Base-by-base conservation (phyloP, 2,888 invertebrate genomes). In the Heliconius erato region DNA sequence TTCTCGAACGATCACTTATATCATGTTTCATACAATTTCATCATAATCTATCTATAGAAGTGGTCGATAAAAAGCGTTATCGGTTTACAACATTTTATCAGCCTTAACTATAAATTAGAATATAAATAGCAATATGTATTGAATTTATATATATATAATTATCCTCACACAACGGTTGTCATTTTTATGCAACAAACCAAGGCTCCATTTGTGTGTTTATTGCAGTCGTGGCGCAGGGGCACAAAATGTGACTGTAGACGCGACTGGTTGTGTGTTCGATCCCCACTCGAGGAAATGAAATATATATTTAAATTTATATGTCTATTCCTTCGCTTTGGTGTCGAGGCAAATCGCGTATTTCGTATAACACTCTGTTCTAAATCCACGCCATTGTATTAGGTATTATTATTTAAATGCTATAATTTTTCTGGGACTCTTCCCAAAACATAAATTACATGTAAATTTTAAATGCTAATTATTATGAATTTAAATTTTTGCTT, bases 21-120 rank as follows among this genome's bases (percentile, higher is more conserved):
- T 76, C 63, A 76, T n/a, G 16, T 63, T 40, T 76, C 76, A n/a
- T 14, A 76, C 59, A n/a, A 76, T 59, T 59, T 63, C 35, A 76
- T 63, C 63, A 76, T 63, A 76, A n/a, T 76, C 16, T 63, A 54
- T 19, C 23, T 54, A n/a, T 63, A 26, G 26, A 76, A 76, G 35
- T 63, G 63, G 35, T 76, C 63, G 63, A 63, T 76, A 59, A 76
- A 63, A 63, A 35, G 26, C n/a, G 9, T 72, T 72, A 72, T 72
- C 72, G 44, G 26, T 72, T 72, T 3, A n/a, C 16, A 71, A 40
- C 4, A 40, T 71, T 71, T 71, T 71, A 71, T 71, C 71, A 71
- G 14, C 7, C 16, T 44, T 72, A 16, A 72, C 44, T 49, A 72
- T 12, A 32, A 63, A 35, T 59, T 76, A 63, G 59, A 63, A 63